Conservation (phyloP, 2,888 invertebrate genomes). For the Lochmaea crataegi region DNA sequence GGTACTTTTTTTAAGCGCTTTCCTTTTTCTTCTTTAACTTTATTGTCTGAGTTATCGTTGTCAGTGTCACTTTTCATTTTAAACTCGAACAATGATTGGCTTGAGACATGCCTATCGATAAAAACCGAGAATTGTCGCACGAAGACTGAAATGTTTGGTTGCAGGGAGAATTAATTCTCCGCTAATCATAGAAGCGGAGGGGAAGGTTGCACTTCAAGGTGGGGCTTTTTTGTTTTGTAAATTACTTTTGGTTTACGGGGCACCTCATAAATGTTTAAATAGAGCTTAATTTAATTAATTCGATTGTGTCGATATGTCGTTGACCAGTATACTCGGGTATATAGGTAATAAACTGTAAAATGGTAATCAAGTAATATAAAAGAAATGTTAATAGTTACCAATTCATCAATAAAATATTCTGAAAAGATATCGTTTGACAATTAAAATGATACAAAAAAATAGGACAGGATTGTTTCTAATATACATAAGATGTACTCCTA, state of each 20-base stretch:
- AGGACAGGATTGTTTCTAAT: too few species aligned
- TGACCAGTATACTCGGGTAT: too few species aligned
- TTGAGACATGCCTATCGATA: conserved; percentile 39
- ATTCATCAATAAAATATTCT: too few species aligned
- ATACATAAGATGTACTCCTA: too few species aligned
- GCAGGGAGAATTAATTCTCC: conserved; percentile 47
- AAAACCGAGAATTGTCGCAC: conserved; percentile 42
- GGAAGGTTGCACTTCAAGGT: conserved; percentile 25
- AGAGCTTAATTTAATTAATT: too few species aligned
- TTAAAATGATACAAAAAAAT: too few species aligned
- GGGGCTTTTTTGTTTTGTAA: conserved; percentile 31
- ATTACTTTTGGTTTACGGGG: not conserved
- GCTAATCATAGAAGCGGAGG: conserved; percentile 39
- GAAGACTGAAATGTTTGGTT: conserved; percentile 48
- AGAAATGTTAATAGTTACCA: too few species aligned
- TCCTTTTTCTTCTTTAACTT: conserved; percentile 38
- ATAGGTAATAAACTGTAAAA: too few species aligned
- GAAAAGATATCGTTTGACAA: too few species aligned
- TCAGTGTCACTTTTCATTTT: conserved; percentile 54
- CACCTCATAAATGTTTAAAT: not conserved
- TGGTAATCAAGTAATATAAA: too few species aligned
- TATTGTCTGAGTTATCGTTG: conserved; percentile 41
- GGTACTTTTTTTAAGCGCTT: conserved; percentile 49
- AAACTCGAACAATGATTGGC: conserved; percentile 28
- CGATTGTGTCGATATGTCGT: too few species aligned